Conservation (phyloP, 1,140 invertebrate species). For the Panulirus ornatus region DNA sequence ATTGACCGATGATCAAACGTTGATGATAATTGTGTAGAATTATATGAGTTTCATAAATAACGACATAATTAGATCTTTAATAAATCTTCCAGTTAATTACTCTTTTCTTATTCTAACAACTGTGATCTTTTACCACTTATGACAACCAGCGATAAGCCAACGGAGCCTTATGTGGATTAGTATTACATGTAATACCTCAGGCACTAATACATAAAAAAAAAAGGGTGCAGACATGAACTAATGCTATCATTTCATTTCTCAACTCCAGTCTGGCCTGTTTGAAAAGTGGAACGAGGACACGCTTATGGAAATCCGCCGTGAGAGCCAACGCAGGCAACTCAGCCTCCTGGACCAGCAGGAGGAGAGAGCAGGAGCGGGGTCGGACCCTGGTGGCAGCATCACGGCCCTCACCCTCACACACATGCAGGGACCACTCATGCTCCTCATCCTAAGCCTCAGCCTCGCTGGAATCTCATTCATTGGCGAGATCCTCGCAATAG, state of each 20-base stretch:
- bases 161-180: not conserved
- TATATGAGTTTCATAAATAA: too few species aligned
- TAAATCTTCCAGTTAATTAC: too few species aligned
- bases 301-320: constrained; percentile 1
- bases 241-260: not conserved
- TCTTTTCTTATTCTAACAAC: not conserved
- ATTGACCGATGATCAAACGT: too few species aligned
- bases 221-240: not conserved
- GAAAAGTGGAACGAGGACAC: constrained; percentile 33
- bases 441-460: constrained; percentile 11
- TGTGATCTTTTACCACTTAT: not conserved
- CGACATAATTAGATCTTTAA: too few species aligned
- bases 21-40: too few species aligned
- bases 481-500: not conserved
- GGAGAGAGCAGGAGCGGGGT: not conserved
- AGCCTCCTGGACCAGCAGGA: not conserved
- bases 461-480: not conserved
- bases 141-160: not conserved
- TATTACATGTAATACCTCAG: not conserved
- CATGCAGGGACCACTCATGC: not conserved
- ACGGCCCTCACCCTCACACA: too few species aligned
- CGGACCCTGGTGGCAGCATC: too few species aligned
- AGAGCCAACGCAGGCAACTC: too few species aligned
- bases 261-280: constrained; percentile 1
- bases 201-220: not conserved